Percentiles rank a stretch among this genome's conserved stretches.
Evolutionary conservation across 2,113 vertebrate genomes (phyloP).

Genomic region (Nettapus auritus): DNA sequence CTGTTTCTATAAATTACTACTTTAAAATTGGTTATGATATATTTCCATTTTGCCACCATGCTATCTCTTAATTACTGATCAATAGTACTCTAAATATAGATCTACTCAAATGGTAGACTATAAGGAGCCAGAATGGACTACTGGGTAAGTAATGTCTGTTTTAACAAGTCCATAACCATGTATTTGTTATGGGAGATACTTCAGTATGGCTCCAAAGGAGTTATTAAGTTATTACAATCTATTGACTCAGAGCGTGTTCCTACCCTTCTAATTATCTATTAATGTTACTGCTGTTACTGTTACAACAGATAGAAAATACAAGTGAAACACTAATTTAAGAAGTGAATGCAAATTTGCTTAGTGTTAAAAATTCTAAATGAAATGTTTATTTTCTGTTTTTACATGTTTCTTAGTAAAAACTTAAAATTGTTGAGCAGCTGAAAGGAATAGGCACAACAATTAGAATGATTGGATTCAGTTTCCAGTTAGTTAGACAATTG

Average conservation of each 20-base stretch:
- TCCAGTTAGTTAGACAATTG: not conserved
- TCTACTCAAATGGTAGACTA: constrained; percentile 75
- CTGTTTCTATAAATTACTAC: constrained; percentile 40
- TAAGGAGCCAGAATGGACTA: constrained; percentile 79
- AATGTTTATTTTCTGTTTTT: not conserved
- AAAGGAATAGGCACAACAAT: not conserved
- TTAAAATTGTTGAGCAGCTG: not conserved
- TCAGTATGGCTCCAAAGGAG: constrained; percentile 71
- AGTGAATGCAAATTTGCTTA: not conserved
- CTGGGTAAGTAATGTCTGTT: constrained; percentile 79
- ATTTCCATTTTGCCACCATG: constrained; percentile 58
- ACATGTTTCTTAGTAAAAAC: not conserved
- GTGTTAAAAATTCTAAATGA: not conserved
- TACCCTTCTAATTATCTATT: constrained; percentile 46
- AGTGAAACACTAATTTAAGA: not conserved
- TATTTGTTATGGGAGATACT: constrained; percentile 73
- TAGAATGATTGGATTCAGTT: not conserved
- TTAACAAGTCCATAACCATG: constrained; percentile 79
- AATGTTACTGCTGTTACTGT: constrained; percentile 26
- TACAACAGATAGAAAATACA: not conserved
- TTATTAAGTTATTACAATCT: constrained; percentile 63
- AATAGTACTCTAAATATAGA: constrained; percentile 79
- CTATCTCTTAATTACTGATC: constrained; percentile 73
- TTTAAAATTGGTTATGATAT: constrained; percentile 35
- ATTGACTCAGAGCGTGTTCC: constrained; percentile 45